These are phyloP conservation scores for Periophthalmodon schlosseri DNA, from an alignment of 2,113 vertebrate genomes.

Conservation along the genomic window DNA sequence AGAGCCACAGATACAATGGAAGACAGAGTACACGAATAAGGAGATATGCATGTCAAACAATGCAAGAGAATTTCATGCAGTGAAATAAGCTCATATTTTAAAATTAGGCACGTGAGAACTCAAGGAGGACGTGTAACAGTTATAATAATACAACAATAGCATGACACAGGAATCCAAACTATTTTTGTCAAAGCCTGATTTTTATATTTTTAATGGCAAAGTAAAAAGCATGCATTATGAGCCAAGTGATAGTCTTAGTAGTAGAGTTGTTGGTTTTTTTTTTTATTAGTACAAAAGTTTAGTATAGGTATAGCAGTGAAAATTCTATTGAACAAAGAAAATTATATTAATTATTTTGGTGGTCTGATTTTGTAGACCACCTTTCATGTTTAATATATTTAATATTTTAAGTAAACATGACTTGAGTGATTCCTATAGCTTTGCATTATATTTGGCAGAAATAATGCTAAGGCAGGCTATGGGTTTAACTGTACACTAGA, in stretches of 20 bases:
- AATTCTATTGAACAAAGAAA: no score
- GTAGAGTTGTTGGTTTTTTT: no score
- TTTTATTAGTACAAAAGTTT: no score
- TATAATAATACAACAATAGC: not conserved
- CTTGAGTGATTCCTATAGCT: not conserved
- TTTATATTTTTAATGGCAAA: not conserved
- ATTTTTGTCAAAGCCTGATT: not conserved
- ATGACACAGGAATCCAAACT: not conserved
- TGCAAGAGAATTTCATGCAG: slow-evolving; percentile 15
- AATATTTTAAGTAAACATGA: not conserved
- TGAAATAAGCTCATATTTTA: slow-evolving; percentile 2
- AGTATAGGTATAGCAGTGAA: no score
- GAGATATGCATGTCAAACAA: slow-evolving; percentile 33
- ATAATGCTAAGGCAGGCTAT: not conserved
- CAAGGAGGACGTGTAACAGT: not conserved
- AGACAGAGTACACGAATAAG: slow-evolving; percentile 42
- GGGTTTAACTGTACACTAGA: slow-evolving; percentile 35
- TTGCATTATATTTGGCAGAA: not conserved
- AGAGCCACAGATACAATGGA: slow-evolving; percentile 14
- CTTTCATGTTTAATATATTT: no score
- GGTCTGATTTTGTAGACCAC: no score
- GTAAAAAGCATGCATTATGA: not conserved
- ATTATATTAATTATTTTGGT: no score
- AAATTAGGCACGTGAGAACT: slow-evolving; percentile 13
- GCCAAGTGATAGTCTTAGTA: not conserved